These are phyloP conservation scores for Odocoileus hemionus DNA, from an alignment of 2,113 vertebrate genomes.

Conservation along the genomic window DNA sequence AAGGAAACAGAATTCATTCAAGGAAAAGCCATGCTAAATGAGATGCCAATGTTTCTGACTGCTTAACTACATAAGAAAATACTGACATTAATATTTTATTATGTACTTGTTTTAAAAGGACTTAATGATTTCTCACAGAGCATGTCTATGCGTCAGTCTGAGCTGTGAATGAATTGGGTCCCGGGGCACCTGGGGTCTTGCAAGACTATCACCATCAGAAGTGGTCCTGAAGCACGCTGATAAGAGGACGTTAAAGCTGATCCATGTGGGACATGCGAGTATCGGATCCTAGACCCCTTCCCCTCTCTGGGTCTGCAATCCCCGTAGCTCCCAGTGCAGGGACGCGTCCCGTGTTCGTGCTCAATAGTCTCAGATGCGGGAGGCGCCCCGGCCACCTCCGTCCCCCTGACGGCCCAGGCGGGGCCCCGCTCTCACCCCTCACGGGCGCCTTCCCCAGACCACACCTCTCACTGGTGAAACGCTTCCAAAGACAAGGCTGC, in stretches of 20 bases:
- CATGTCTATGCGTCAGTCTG: background rate
- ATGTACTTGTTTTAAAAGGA: background rate
- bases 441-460: background rate
- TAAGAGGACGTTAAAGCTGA: background rate
- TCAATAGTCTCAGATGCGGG: background rate
- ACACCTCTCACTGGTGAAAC: background rate
- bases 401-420: rapidly evolving
- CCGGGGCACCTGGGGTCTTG: background rate
- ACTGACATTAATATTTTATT: background rate
- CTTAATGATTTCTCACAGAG: background rate
- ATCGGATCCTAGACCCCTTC: background rate
- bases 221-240: background rate
- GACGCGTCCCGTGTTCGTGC: background rate
- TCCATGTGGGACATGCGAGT: background rate
- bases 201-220: background rate
- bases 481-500: background rate
- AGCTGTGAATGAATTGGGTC: background rate
- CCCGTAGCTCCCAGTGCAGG: rapidly evolving
- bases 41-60: background rate
- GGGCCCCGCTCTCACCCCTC: background rate
- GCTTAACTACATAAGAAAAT: background rate
- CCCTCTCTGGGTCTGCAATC: background rate
- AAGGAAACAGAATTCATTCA: background rate
- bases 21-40: background rate
- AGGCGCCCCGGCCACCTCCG: rapidly evolving